phyloP scores from a whole-genome alignment of 2,113 vertebrate genomes.

The Pseudois nayaur region DNA sequence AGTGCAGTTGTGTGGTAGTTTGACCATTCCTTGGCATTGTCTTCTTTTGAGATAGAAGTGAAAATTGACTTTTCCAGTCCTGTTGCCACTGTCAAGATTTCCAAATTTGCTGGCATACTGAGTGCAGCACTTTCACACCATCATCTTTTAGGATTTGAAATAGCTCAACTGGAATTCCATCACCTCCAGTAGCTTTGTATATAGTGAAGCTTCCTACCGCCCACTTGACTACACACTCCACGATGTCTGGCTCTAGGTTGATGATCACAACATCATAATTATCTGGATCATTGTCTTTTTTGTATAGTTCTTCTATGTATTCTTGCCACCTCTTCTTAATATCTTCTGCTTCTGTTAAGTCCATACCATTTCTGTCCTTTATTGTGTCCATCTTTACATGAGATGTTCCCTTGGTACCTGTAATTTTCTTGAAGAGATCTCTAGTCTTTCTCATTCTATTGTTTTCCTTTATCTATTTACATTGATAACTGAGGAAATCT shows the following conservation, averaged over 20 bases:
- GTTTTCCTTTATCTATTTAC: neutral
- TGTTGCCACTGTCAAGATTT: neutral
- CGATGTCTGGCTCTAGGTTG: neutral
- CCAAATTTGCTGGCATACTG: neutral
- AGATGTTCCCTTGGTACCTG: neutral
- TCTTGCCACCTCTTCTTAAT: neutral
- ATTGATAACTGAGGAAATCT: neutral
- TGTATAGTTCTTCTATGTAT: neutral
- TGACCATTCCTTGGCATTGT: neutral
- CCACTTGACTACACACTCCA: neutral
- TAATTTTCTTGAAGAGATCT: neutral
- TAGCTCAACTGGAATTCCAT: neutral
- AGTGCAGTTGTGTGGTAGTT: neutral
- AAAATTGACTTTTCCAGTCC: neutral
- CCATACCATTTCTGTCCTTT: neutral
- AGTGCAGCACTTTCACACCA: neutral
- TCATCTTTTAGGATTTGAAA: neutral
- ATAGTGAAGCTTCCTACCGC: neutral
- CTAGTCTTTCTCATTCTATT: neutral
- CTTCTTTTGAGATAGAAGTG: neutral
- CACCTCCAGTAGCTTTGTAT: neutral
- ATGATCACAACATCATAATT: neutral
- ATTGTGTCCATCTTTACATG: neutral
- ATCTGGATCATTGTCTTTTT: neutral
- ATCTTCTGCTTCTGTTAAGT: neutral